Percentiles rank a stretch among this genome's conserved stretches.
These are phyloP conservation scores for Sebastes hopkinsi DNA, from an alignment of 2,797 vertebrate species.

Conservation along the genomic window DNA sequence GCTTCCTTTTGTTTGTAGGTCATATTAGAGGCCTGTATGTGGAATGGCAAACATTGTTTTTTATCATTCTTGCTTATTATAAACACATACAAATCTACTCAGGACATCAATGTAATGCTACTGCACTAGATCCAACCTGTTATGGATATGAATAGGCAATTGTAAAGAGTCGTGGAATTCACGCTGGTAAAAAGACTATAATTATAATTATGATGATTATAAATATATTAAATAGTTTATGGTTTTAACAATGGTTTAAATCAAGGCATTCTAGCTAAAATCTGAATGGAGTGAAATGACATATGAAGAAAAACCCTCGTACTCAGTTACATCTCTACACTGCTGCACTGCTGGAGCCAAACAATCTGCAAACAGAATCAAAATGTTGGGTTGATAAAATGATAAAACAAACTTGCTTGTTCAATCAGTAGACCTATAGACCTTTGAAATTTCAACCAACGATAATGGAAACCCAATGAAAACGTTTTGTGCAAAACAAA, in stretches of 20 bases:
- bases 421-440: not conserved
- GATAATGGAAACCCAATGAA: not conserved
- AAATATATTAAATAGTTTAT: not conserved
- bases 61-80: not conserved
- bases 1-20: not conserved
- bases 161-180: not conserved
- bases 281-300: not conserved
- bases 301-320: not conserved
- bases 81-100: not conserved
- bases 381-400: conserved; percentile 12
- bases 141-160: not conserved
- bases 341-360: not conserved
- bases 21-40: not conserved
- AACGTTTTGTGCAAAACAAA: not conserved
- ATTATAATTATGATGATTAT: not conserved
- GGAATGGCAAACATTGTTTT: not conserved
- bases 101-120: not conserved
- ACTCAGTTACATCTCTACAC: too few species aligned
- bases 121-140: not conserved
- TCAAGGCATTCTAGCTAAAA: not conserved
- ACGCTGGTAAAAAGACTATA: not conserved
- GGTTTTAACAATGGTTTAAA: not conserved
- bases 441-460: not conserved
- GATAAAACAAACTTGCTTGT: conserved; percentile 1
- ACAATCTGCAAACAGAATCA: not conserved